These are phyloP conservation scores for Nymphalis polychloros DNA, from an alignment of 2,888 invertebrate species.

Conservation along the genomic window DNA sequence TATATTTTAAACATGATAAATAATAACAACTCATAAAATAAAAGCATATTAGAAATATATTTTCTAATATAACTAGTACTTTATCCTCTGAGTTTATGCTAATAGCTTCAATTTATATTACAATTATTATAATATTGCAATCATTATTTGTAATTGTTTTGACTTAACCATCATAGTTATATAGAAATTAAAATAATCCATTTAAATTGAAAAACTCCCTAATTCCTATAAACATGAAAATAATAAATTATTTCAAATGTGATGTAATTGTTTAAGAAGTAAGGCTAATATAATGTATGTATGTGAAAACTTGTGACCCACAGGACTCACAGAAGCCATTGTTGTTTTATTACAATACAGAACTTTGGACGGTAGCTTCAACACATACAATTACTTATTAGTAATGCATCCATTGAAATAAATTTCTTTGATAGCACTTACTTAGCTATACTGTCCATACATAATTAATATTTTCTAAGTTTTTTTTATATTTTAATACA, in stretches of 20 bases:
- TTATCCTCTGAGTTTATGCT: too few species aligned
- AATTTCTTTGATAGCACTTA: neutral
- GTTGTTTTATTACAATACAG: slow-evolving; percentile 42
- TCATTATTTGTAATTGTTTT: too few species aligned
- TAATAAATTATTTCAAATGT: too few species aligned
- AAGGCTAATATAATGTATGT: neutral
- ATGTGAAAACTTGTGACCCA: slow-evolving; percentile 10
- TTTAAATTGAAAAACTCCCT: neutral
- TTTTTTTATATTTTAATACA: neutral
- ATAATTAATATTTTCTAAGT: neutral
- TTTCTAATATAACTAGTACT: too few species aligned
- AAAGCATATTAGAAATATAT: neutral
- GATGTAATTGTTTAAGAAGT: neutral
- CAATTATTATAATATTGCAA: too few species aligned
- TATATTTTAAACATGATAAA: neutral
- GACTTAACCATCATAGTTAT: too few species aligned
- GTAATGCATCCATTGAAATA: slow-evolving; percentile 29
- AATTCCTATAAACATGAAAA: neutral
- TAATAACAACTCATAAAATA: neutral
- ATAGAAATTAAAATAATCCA: too few species aligned
- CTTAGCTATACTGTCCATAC: neutral
- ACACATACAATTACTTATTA: slow-evolving; percentile 34
- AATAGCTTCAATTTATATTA: too few species aligned
- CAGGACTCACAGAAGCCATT: slow-evolving; percentile 33
- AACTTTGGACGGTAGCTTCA: slow-evolving; percentile 20